Evolutionary conservation across 2,113 vertebrate genomes (phyloP), one percentile per base, ranked within the genome.

Genomic region (Amphilophus citrinellus): DNA sequence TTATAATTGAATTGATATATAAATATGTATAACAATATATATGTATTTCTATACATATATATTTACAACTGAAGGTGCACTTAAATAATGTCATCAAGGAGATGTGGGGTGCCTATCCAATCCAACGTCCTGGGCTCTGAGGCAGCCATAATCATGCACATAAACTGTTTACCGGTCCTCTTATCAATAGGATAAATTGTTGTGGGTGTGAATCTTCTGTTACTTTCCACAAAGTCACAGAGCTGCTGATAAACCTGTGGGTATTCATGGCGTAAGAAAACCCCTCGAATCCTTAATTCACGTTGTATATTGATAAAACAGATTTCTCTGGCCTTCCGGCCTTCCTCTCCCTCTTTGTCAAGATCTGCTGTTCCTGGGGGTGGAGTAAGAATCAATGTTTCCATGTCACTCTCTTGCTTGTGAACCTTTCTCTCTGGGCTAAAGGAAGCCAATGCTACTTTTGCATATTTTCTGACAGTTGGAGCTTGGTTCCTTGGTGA

Each of bases 131-230:
- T 96, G 3, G 98, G 98, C 94, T 99, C 98, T 0, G 98, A 99
- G 61, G 98, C 98, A 4, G 98, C 98, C 98, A 99, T 98, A 83
- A 99, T 98, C 98, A 99, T 98, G 96, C 98, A 99, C 98, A 99
- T 98, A 94, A 99, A 99, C 94, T 98, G 98, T 91, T 98, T 98
- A 59, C 98, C 98, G 0, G 98, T 99, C 95, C 98, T 96, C 91
- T 98, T 97, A 95, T 99, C 98, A 0, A 98, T 97, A 53, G 98
- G 98, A 92, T 99, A 99, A 88, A 99, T 99, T 83, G 98, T 99
- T 81, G 98, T 99, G 77, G 98, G 98, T 0, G 98, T 99, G 94
- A 99, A 99, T 88, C 98, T 97, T 89, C 96, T 96, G 95, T 98
- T 98, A 91, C 90, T 97, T 88, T 99, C 98, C 71, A 99, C 98